A percentile compares a stretch with the other conserved stretches of the same genome.
These are phyloP conservation scores for Chelonus formosanus DNA, from an alignment of 2,888 invertebrate species.

Conservation along the genomic window DNA sequence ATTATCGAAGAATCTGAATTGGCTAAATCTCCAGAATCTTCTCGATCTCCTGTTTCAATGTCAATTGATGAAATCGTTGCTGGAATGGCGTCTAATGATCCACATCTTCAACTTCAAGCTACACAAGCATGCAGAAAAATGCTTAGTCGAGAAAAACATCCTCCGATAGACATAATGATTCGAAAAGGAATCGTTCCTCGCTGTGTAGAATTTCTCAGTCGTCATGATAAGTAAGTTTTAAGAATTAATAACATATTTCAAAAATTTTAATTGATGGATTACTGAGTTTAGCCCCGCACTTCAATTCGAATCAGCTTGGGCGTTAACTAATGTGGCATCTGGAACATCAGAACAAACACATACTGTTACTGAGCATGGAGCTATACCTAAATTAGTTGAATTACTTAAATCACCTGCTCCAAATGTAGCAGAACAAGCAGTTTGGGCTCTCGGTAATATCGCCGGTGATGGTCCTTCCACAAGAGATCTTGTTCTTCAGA, in stretches of 20 bases:
- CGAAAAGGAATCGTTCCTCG: slow-evolving; percentile 83
- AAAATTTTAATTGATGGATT: not conserved
- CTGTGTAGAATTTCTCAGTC: slow-evolving; percentile 79
- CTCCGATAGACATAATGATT: slow-evolving; percentile 90
- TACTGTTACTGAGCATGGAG: slow-evolving; percentile 86
- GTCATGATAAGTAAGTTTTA: slow-evolving; percentile 73
- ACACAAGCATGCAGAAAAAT: slow-evolving; percentile 87
- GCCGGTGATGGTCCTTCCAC: slow-evolving; percentile 87
- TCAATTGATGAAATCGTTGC: slow-evolving; percentile 77
- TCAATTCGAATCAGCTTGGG: slow-evolving; percentile 98
- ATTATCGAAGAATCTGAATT: slow-evolving; percentile 66
- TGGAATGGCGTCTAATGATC: slow-evolving; percentile 76
- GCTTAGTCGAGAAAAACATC: slow-evolving; percentile 87
- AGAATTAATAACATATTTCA: slow-evolving; percentile 4
- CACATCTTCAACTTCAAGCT: slow-evolving; percentile 72
- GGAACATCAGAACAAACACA: slow-evolving; percentile 92
- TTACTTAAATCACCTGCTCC: slow-evolving; percentile 75
- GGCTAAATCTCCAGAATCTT: slow-evolving; percentile 65
- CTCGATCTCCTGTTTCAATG: slow-evolving; percentile 65
- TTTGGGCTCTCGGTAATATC: slow-evolving; percentile 98
- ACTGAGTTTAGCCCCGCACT: slow-evolving; percentile 71
- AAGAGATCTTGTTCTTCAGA: slow-evolving; percentile 81
- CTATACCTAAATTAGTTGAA: slow-evolving; percentile 81
- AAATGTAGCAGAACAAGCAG: slow-evolving; percentile 89
- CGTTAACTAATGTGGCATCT: slow-evolving; percentile 95